These are phyloP conservation scores for Caenorhabditis sulstoni DNA, from an alignment of 2,888 invertebrate species.

Conservation along the genomic window DNA sequence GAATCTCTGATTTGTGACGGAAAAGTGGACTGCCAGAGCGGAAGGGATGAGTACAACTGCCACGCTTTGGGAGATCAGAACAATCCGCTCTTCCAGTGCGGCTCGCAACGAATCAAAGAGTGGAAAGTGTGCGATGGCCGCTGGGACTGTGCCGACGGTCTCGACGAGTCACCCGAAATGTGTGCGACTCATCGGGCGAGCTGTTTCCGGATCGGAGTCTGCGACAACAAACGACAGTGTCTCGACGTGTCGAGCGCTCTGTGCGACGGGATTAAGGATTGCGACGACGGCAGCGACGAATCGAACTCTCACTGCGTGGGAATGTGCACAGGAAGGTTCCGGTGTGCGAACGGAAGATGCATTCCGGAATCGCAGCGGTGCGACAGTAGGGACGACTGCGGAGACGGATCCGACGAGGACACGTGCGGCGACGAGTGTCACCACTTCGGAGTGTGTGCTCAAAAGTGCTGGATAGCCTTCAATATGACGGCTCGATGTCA, in stretches of 20 bases:
- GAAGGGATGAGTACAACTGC: conserved; percentile 58
- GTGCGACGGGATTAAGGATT: conserved; percentile 84
- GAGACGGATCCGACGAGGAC: conserved; percentile 77
- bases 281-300: conserved; percentile 85
- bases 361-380: conserved; percentile 82
- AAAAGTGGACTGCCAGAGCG: conserved; percentile 61
- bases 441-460: conserved; percentile 64
- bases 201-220: conserved; percentile 29
- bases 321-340: conserved; percentile 53
- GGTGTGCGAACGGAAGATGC: conserved; percentile 54
- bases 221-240: conserved; percentile 41
- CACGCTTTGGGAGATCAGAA: conserved; percentile 7
- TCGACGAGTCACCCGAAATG: conserved; percentile 64
- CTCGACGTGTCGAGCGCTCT: conserved; percentile 26
- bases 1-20: conserved; percentile 61
- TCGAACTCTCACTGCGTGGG: conserved; percentile 17
- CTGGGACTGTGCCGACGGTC: conserved; percentile 84
- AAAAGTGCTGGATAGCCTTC: conserved; percentile 49
- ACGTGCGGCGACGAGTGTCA: conserved; percentile 57
- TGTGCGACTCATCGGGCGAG: conserved; percentile 23
- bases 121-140: conserved; percentile 84
- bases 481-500: conserved; percentile 47
- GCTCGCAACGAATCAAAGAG: conserved; percentile 24
- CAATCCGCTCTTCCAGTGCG: conserved; percentile 28
- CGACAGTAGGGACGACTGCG: conserved; percentile 87